Evolutionary conservation across 1,140 invertebrate genomes (phyloP), one percentile per base, ranked within the genome.

Genomic region (Drosophila bocqueti): DNA sequence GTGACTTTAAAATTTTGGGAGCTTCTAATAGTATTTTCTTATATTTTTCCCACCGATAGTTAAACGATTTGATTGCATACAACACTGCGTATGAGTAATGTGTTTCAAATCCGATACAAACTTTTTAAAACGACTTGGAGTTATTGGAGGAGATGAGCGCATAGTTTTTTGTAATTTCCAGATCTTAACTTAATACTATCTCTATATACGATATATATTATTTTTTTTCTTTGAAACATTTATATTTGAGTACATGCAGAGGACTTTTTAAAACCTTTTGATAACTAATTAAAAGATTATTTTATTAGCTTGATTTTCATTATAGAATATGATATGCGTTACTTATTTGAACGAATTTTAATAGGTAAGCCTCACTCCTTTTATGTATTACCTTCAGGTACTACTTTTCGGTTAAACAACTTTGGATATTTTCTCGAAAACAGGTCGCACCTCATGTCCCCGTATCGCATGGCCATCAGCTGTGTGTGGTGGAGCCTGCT

Each of bases 381-480:
- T 45, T 5, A 45, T 21, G 18, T 18, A 11, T 5, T 21, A 47
- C 13, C 45, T 15, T 47, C 13, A 15, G 34, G 13, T 36, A 21
- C 13, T 24, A 16, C 3, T 21, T 38, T 36, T 24, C 21, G 21
- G 15, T 24, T 57, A 21, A 57, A 57, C 18, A 57, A 36, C 52
- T 38, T 55, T 55, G 34, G 52, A 15, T 21, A 55, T 38, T 38
- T 55, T 38, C 21, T 24, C 34, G 13, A n/a, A 38, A 40, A 9
- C 4, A 15, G 4, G 7, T 38, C 6, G 10, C 50, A 34, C n/a
- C 24, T 21, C 36, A 31, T 52, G 29, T 54, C 52, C 18, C 31
- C 31, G 62, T 64, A 65, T 65, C 62, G 62, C 60, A 62, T 43
- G 57, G 55, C 55, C 57, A 62, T 34, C 29, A 65, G 63, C 26